Evolutionary conservation across 2,888 invertebrate species (phyloP), one percentile per base, ranked within the genome.

Genomic region (Ischnura elegans): DNA sequence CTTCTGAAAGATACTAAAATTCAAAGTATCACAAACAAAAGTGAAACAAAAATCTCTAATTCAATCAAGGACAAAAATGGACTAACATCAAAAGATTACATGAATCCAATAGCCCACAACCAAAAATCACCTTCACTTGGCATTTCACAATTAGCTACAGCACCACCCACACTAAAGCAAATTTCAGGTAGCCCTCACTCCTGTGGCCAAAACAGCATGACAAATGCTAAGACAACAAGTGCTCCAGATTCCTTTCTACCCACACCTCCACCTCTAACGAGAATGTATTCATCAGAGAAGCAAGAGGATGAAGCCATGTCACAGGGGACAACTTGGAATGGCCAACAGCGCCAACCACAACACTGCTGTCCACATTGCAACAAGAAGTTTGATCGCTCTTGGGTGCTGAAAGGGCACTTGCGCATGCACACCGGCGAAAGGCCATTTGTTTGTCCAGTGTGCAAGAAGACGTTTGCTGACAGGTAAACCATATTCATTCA

Each of bases 391-490:
- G 97, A 97, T 95, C 96, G 97, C 10, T 97, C 97, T 13, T 97
- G 97, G 97, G 97, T 97, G 55, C 95, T 97, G 90, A 97, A 97
- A 95, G 97, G 97, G 0, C 97, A 98, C 95, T 95, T 97, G 94
- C 96, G 97, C 0, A 96, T 97, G 6, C 97, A 97, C 95, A 97
- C 97, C 0, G 97, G 97, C 0, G 97, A 98, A 95, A 96, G 97
- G 47, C 97, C 97, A 0, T 97, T 97, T 94, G 96, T 97, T 6
- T 97, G 97, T 94, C 97, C 97, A 0, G 96, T 96, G 4, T 97
- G 97, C 94, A 96, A 97, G 25, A 97, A 97, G 95, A 97, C 97
- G 0, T 97, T 97, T 95, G 97, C 97, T 93, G 97, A 97, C 95
- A 96, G 97, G 97, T 97, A 94, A 95, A 36, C 55, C n/a, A n/a